Base-by-base conservation (phyloP, 2,888 invertebrate species). In the Drosophila putrida region DNA sequence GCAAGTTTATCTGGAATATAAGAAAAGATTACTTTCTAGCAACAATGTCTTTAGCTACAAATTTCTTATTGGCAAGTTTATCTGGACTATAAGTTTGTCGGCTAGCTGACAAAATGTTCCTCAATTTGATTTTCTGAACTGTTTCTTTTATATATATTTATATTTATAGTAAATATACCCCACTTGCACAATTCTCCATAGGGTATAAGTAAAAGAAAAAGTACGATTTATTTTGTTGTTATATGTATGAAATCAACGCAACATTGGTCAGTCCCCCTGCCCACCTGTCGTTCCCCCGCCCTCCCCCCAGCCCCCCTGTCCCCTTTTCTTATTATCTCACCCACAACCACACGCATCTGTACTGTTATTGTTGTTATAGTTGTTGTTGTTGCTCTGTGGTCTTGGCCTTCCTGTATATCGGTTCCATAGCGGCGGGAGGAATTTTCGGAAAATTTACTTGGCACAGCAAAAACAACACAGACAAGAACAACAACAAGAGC, bases 391-490 rank as follows among this genome's bases (percentile, higher is more conserved):
- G 11, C 33, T 47, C 41, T 57, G 44, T 36, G 60, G 60, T 59
- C 51, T 61, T 60, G 51, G 61, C 47, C 53, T 53, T 65, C 31
- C 44, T 39, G 44, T 60, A 4, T 31, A 35, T 65, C 13, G 51
- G 13, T 38, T 25, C 35, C 28, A 39, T 8, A 49, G 55, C 11
- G 64, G 38, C 25, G 15, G 47, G 31, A 25, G 55, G 44, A 36
- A 49, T 53, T 46, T 36, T 38, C n/a, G n/a, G 62, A 67, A 67
- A 62, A 67, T 55, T 54, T 54, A 66, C 62, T 54, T 54, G 49
- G 39, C 35, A 35, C 31, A 50, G 6, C 46, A 53, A 28, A 39
- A 54, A 38, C 27, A 54, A 47, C 36, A 53, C 11, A 8, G 46
- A 13, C 38, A 60, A 53, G 20, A 1, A 20, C 20, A 20, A 20